Percentiles rank a stretch among this genome's conserved stretches.
phyloP scores from a whole-genome alignment of 2,797 vertebrate genomes.

The Sebastes steindachneri region DNA sequence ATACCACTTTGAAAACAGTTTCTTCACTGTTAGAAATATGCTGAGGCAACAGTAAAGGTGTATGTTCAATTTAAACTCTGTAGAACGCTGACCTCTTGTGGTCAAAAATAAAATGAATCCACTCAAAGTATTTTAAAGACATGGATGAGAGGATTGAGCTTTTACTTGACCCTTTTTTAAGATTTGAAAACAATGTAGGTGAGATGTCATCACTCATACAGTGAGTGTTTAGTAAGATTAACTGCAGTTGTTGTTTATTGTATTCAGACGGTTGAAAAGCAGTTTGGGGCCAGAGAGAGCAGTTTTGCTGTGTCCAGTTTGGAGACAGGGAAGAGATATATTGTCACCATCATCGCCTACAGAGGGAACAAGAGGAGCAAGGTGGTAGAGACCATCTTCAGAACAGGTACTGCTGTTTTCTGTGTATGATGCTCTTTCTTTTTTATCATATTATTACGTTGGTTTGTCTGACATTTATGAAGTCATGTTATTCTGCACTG shows the following conservation, averaged over 20 bases:
- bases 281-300: slow-evolving; percentile 69
- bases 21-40: not conserved
- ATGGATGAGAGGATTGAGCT: not conserved
- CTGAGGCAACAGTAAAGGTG: not conserved
- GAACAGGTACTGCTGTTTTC: slow-evolving; percentile 80
- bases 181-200: not conserved
- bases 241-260: slow-evolving; percentile 6
- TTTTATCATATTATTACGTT: not conserved
- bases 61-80: slow-evolving; percentile 22
- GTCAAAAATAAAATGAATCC: slow-evolving; percentile 24
- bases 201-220: not conserved
- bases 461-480: not conserved
- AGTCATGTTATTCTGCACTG: not conserved
- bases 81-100: slow-evolving; percentile 76
- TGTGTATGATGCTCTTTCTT: not conserved
- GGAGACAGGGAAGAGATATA: slow-evolving; percentile 80
- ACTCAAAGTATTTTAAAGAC: not conserved
- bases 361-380: slow-evolving; percentile 83
- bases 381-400: slow-evolving; percentile 78
- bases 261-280: slow-evolving; percentile 77
- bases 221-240: not conserved
- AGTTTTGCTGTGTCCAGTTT: slow-evolving; percentile 80
- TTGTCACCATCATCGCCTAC: slow-evolving; percentile 84
- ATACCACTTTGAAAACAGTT: not conserved
- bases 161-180: not conserved